phyloP scores from a whole-genome alignment of 2,888 invertebrate genomes.

The Serrognathus titanus region DNA sequence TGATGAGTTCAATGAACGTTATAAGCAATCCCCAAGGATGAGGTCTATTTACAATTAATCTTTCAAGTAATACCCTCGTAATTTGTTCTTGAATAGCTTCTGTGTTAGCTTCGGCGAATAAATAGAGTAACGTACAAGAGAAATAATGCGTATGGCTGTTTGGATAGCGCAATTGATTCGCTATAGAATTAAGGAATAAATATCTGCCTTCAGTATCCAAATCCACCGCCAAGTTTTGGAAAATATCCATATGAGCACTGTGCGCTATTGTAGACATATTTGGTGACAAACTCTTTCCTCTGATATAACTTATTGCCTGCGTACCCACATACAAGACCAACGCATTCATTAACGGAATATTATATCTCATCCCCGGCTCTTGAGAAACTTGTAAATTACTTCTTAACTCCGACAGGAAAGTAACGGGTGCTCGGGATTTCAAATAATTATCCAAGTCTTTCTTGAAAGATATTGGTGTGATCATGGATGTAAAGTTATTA shows the following conservation, averaged over 20 bases:
- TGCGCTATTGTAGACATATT: constrained; percentile 98
- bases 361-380: constrained; percentile 89
- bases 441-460: constrained; percentile 96
- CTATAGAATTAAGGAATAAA: constrained; percentile 96
- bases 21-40: constrained; percentile 99
- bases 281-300: constrained; percentile 86
- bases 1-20: constrained; percentile 98
- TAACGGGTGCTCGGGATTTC: constrained; percentile 90
- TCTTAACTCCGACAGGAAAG: constrained; percentile 88
- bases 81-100: constrained; percentile 99
- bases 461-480: constrained; percentile 85
- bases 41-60: constrained; percentile 96
- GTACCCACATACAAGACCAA: constrained; percentile 96
- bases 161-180: constrained; percentile 97
- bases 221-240: constrained; percentile 97
- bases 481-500: constrained; percentile 81
- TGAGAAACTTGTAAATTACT: constrained; percentile 85
- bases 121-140: constrained; percentile 93
- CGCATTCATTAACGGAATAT: constrained; percentile 95
- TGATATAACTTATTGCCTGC: constrained; percentile 89
- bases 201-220: constrained; percentile 98
- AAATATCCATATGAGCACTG: constrained; percentile 99
- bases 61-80: constrained; percentile 90
- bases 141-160: constrained; percentile 99
- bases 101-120: constrained; percentile 96